Conservation (phyloP, 2,797 vertebrate genomes). For the Malacoctenus gilli region DNA sequence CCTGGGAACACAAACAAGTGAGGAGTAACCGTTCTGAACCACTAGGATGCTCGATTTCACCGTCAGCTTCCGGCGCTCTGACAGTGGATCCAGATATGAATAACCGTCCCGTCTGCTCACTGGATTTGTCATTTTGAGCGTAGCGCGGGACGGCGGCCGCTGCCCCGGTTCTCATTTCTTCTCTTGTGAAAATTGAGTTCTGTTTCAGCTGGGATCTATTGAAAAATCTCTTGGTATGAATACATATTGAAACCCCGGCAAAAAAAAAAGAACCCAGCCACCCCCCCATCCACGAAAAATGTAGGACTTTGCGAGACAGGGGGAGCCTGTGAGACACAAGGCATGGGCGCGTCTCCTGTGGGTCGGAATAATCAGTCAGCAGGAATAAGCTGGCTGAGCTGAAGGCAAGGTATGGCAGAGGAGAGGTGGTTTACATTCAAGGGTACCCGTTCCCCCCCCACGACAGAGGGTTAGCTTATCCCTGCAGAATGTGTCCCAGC, state of each 20-base stretch:
- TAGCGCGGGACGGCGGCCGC: slow-evolving; percentile 15
- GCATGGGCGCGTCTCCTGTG: slow-evolving; percentile 68
- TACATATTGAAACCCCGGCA: slow-evolving; percentile 60
- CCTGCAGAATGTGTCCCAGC: slow-evolving; percentile 74
- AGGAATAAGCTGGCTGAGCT: slow-evolving; percentile 66
- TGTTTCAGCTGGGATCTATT: slow-evolving; percentile 27
- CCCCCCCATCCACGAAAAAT: no score
- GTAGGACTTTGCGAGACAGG: slow-evolving; percentile 48
- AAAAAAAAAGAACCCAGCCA: no score
- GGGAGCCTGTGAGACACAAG: slow-evolving; percentile 59
- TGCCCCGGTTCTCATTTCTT: slow-evolving; percentile 18
- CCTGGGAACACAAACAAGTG: slow-evolving; percentile 6
- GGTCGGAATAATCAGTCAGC: slow-evolving; percentile 67
- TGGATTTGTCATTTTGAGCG: slow-evolving; percentile 34
- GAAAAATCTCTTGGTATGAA: slow-evolving; percentile 52
- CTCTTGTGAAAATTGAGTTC: slow-evolving; percentile 38
- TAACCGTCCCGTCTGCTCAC: slow-evolving; percentile 29
- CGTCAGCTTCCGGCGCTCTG: slow-evolving; percentile 16
- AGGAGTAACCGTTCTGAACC: slow-evolving; percentile 14
- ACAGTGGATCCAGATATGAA: slow-evolving; percentile 30
- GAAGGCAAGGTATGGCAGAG: slow-evolving; percentile 62
- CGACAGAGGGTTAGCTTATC: slow-evolving; percentile 78
- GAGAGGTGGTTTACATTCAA: slow-evolving; percentile 69
- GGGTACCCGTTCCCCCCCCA: slow-evolving; percentile 62
- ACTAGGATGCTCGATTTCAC: slow-evolving; percentile 34